Evolutionary conservation across 2,888 invertebrate genomes (phyloP), one percentile per base, ranked within the genome.

Genomic region (Galerucella calmariensis): DNA sequence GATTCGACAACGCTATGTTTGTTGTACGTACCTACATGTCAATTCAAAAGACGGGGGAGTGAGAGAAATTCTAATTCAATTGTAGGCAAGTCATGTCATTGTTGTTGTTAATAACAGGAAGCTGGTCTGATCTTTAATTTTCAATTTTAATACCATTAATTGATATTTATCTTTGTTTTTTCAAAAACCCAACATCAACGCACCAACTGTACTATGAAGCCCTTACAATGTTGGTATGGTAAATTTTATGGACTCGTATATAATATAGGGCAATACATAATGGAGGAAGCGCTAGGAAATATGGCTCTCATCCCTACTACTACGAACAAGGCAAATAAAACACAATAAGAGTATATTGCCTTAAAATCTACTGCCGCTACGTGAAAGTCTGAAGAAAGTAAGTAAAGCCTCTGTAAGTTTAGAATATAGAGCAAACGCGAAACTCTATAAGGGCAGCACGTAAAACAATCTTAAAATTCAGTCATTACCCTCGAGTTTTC

Each of bases 1-100:
- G 35, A 20, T 48, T 69, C 61, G 46, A 69, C 24, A 27, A 46
- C 10, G 59, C 27, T 48, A 61, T 69, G 69, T 69, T 69, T 61
- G 44, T 48, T 14, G 58, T 16, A 11, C 16, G n/a, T 46, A 27
- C 35, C 35, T 11, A 9, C 11, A 20, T 58, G 9, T 14, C 24
- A 20, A 11, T 58, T 59, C 12, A 27, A 59, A 27, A 41, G 16
- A 41, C n/a, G 41, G 12, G 24, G 3, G 44, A 46, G 46, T 4
- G 35, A 11, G 20, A 58, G n/a, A 65, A 65, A 46, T 41, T 41
- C 62, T 62, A 41, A 41, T 62, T 44, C 63, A 16, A 63, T 44
- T 44, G 20, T 69, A 48, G 61, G 69, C 14, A n/a, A 16, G 61
- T 35, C 69, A 59, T 41, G 35, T 41, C 35, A 41, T n/a, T 48